A percentile compares a stretch with the other conserved stretches of the same genome.
Evolutionary conservation across 2,888 invertebrate genomes (phyloP).

Genomic region (Tridacna crocea): DNA sequence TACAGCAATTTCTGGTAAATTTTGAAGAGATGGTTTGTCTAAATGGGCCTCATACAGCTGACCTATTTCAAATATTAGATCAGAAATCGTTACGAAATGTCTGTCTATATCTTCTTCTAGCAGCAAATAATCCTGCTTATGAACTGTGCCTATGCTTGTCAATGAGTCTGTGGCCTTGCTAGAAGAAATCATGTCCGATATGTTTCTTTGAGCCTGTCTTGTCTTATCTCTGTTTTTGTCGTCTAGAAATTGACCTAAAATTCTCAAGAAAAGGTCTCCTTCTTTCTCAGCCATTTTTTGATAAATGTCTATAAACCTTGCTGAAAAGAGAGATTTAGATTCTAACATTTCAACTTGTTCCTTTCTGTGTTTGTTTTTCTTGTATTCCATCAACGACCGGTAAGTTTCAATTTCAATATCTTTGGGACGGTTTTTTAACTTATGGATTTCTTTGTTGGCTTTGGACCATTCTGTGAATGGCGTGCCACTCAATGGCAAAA

Average conservation of each 20-base stretch:
- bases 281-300: not conserved
- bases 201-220: no score
- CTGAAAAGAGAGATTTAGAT: not conserved
- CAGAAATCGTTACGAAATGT: not conserved
- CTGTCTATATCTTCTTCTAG: not conserved
- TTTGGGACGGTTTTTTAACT: not conserved
- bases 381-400: not conserved
- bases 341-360: not conserved
- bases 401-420: slow-evolving; percentile 2
- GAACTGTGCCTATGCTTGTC: no score
- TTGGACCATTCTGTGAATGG: not conserved
- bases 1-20: slow-evolving; percentile 8
- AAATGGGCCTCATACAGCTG: slow-evolving; percentile 22
- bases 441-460: not conserved
- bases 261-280: no score
- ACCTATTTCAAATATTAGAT: slow-evolving; percentile 14
- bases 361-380: not conserved
- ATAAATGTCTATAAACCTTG: not conserved
- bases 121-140: no score
- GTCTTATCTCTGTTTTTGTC: no score
- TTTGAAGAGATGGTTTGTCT: not conserved
- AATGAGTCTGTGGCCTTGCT: no score
- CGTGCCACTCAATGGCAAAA: not conserved
- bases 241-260: no score
- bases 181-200: not conserved